A percentile compares a stretch with the other conserved stretches of the same genome.
phyloP scores from a whole-genome alignment of 2,888 invertebrate species.

The Gortyna flavago region DNA sequence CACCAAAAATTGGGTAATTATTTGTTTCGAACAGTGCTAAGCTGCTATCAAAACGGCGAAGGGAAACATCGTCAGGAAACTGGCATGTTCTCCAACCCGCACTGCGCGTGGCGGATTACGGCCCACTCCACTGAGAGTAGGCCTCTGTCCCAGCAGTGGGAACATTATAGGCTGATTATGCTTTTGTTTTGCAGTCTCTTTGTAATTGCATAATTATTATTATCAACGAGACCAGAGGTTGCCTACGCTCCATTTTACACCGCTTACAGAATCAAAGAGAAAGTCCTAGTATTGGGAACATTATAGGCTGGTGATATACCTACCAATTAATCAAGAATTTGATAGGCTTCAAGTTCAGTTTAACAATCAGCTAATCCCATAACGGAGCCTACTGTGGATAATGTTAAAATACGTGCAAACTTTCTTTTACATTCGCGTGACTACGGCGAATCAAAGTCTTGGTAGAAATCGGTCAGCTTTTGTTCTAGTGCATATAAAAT shows the following conservation, averaged over 20 bases:
- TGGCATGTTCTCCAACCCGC: no score
- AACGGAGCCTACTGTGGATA: conserved; percentile 39
- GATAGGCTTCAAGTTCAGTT: not conserved
- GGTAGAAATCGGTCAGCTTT: conserved; percentile 57
- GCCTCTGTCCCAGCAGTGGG: no score
- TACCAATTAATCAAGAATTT: not conserved
- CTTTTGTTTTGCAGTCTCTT: no score
- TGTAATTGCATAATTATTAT: no score
- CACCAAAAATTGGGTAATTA: not conserved
- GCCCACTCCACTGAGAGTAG: no score
- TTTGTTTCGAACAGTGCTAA: not conserved
- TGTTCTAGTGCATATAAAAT: conserved; percentile 24
- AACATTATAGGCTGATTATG: no score
- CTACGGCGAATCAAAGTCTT: conserved; percentile 50
- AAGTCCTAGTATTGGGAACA: not conserved
- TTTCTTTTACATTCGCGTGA: conserved; percentile 55
- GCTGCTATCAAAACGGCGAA: no score
- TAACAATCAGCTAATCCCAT: conserved; percentile 20
- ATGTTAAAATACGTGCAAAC: conserved; percentile 35
- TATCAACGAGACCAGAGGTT: not conserved
- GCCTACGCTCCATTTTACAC: not conserved
- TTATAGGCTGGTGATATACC: not conserved
- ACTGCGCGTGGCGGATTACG: no score
- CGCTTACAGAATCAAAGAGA: no score
- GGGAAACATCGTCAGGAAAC: no score